Conservation (phyloP, 1,140 invertebrate genomes). For the Euwallacea fornicatus region DNA sequence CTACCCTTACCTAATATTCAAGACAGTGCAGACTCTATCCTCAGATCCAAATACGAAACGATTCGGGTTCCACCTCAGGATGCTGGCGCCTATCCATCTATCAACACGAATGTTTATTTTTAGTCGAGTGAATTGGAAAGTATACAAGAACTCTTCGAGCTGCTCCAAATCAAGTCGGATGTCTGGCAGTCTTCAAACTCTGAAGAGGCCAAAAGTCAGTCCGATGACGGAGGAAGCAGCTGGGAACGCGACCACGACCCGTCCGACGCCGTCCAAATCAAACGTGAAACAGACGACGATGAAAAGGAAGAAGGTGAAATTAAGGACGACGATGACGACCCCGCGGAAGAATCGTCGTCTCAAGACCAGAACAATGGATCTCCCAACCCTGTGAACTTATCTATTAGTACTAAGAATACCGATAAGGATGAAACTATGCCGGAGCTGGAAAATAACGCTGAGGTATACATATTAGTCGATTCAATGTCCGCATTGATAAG, state of each 20-base stretch:
- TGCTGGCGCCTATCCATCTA: not conserved
- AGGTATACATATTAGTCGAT: conserved; percentile 37
- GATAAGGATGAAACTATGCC: conserved; percentile 48
- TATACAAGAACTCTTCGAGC: conserved; percentile 76
- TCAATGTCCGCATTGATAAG: not conserved
- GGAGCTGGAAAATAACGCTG: conserved; percentile 44
- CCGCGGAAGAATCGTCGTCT: conserved; percentile 38
- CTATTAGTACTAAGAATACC: conserved; percentile 56
- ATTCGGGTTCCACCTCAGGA: too few relatives aligned
- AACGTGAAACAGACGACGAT: conserved; percentile 58
- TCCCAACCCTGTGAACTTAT: conserved; percentile 76
- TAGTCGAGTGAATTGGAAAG: conserved; percentile 79
- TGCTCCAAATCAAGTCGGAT: conserved; percentile 81
- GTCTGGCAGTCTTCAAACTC: conserved; percentile 62
- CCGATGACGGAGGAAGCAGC: conserved; percentile 59
- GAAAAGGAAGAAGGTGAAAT: conserved; percentile 53
- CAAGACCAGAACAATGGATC: conserved; percentile 50
- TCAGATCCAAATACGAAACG: too few relatives aligned
- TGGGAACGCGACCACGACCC: conserved; percentile 58
- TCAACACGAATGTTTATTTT: conserved; percentile 44
- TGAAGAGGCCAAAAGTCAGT: conserved; percentile 56
- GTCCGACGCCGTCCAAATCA: conserved; percentile 64
- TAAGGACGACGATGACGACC: conserved; percentile 49
- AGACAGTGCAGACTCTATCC: too few relatives aligned
- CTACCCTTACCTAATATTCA: too few relatives aligned